A percentile compares a stretch with the other conserved stretches of the same genome.
Evolutionary conservation across 2,113 vertebrate genomes (phyloP).

Genomic region (Clarias batrachus): DNA sequence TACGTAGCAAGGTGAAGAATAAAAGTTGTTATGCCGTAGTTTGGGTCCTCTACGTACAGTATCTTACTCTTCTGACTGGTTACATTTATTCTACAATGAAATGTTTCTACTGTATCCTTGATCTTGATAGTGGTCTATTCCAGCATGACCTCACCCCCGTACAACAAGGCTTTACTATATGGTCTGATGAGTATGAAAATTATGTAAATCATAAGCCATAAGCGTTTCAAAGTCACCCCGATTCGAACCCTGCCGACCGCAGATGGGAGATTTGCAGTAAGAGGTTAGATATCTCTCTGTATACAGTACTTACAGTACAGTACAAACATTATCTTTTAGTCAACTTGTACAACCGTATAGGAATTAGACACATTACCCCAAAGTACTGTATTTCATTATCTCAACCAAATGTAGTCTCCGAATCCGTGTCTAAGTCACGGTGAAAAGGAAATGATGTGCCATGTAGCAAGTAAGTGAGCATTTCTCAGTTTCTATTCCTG

Average conservation of each 20-base stretch:
- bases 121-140: not conserved
- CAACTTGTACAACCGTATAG: too few species aligned
- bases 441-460: not conserved
- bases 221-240: not conserved
- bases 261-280: not conserved
- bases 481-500: not conserved
- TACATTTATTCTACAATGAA: not conserved
- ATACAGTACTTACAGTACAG: too few species aligned
- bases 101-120: not conserved
- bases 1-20: not conserved
- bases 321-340: not conserved
- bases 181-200: constrained; percentile 6
- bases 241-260: too few species aligned
- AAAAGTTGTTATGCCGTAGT: not conserved
- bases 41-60: not conserved
- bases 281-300: not conserved
- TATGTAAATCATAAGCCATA: not conserved
- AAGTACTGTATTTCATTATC: not conserved
- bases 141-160: not conserved
- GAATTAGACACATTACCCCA: not conserved
- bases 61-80: not conserved
- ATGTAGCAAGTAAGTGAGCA: not conserved
- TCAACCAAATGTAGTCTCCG: not conserved
- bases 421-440: not conserved
- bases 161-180: not conserved